A percentile compares a stretch with the other conserved stretches of the same genome.
These are phyloP conservation scores for Pyxicephalus adspersus DNA, from an alignment of 2,113 vertebrate species.

Conservation along the genomic window DNA sequence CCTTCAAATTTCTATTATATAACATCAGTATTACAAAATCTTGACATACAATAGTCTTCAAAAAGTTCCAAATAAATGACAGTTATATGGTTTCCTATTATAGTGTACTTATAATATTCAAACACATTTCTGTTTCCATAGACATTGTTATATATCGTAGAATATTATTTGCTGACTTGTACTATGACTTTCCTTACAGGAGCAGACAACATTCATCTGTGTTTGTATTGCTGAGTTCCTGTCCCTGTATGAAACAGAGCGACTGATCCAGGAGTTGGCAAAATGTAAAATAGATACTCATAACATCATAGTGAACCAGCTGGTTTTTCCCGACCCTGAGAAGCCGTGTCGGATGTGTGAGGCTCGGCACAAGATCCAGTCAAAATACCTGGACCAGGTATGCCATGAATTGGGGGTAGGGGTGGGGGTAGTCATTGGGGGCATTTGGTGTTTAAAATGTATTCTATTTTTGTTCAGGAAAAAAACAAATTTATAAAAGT, in stretches of 20 bases:
- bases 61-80: no score
- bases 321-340: slow-evolving; percentile 85
- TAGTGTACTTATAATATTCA: no score
- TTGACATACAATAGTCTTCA: no score
- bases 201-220: slow-evolving; percentile 95
- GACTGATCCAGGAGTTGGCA: slow-evolving; percentile 92
- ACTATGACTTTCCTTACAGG: slow-evolving; percentile 66
- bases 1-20: no score
- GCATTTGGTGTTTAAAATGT: background rate
- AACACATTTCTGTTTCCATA: no score
- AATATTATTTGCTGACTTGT: background rate
- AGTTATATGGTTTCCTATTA: no score
- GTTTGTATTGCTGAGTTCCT: slow-evolving; percentile 94
- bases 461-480: no score
- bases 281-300: slow-evolving; percentile 94
- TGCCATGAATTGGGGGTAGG: background rate
- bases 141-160: background rate
- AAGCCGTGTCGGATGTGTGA: slow-evolving; percentile 93
- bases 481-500: no score
- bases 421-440: background rate
- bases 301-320: slow-evolving; percentile 95
- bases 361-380: slow-evolving; percentile 94
- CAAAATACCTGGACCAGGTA: slow-evolving; percentile 96
- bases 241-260: slow-evolving; percentile 91
- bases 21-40: no score